Evolutionary conservation across 2,888 invertebrate species (phyloP), one percentile per base, ranked within the genome.

Genomic region (Callosobruchus maculatus): DNA sequence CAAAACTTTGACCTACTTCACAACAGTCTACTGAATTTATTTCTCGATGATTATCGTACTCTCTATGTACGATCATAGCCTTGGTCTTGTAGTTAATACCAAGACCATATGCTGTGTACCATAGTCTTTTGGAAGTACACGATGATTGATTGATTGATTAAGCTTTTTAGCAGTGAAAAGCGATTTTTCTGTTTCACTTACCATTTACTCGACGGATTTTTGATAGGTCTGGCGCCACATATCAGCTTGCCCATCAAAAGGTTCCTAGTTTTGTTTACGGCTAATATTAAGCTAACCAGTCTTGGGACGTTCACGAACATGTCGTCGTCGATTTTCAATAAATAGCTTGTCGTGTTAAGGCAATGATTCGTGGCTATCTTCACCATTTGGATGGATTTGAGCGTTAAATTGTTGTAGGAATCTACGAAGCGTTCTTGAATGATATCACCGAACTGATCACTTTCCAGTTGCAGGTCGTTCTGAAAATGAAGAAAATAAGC

Each of bases 241-340:
- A 95, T 95, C n/a, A 95, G 89, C 82, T 92, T 92, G 0, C 96
- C 96, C 18, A 93, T 89, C 70, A 96, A 87, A 76, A 93, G 82
- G 31, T 90, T 89, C 71, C 88, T 81, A 22, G 81, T 80, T 9
- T 77, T 77, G 75, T 82, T 83, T 72, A 77, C 80, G 21, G 75
- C 77, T 26, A 73, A 73, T 70, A 86, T 78, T 75, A 82, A 80
- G 26, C 80, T 74, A 0, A 81, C 22, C 20, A 81, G 72, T 22
- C 73, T 76, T 18, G 80, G 80, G 72, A 95, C 88, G 85, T 95
- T 95, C 0, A 96, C 91, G 83, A 94, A 96, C 88, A 95, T 94
- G 81, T 96, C 96, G 80, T 96, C 96, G 79, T 96, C 96, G 3
- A 94, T 93, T 88, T 96, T 96, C 85, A 96, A 89, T 22, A 96